Evolutionary conservation across 2,888 invertebrate genomes (phyloP).

Genomic region (Onchidella celtica): DNA sequence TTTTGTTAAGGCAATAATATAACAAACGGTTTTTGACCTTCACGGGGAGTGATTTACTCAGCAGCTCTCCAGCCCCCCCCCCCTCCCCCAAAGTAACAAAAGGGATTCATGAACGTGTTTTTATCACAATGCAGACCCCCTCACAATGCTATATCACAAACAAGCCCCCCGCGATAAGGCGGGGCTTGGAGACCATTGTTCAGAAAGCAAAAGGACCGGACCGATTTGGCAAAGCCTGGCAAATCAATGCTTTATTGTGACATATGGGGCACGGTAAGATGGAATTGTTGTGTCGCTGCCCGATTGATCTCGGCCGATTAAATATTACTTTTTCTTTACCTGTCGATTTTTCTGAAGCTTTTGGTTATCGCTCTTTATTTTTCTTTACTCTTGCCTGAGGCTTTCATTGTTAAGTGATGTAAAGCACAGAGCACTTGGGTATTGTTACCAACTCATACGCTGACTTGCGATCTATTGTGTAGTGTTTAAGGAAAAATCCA

Average conservation of each 20-base stretch:
- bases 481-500: not conserved
- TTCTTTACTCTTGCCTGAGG: not conserved
- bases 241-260: not conserved
- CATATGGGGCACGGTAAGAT: not conserved
- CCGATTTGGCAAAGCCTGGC: not conserved
- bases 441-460: not conserved
- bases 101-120: too few relatives aligned
- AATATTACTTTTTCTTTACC: not conserved
- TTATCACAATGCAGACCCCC: not conserved
- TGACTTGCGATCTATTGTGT: not conserved
- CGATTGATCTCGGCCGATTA: not conserved
- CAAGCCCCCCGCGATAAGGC: not conserved
- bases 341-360: not conserved
- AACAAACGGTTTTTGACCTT: not conserved
- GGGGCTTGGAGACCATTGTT: not conserved
- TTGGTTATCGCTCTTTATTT: not conserved
- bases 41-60: not conserved
- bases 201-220: not conserved
- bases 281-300: not conserved
- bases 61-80: not conserved
- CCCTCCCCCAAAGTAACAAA: too few relatives aligned
- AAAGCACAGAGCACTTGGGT: not conserved
- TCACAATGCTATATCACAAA: not conserved
- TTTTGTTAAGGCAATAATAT: too few relatives aligned
- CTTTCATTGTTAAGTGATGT: not conserved